phyloP scores from a whole-genome alignment of 2,113 vertebrate genomes.

The Istiophorus platypterus region DNA sequence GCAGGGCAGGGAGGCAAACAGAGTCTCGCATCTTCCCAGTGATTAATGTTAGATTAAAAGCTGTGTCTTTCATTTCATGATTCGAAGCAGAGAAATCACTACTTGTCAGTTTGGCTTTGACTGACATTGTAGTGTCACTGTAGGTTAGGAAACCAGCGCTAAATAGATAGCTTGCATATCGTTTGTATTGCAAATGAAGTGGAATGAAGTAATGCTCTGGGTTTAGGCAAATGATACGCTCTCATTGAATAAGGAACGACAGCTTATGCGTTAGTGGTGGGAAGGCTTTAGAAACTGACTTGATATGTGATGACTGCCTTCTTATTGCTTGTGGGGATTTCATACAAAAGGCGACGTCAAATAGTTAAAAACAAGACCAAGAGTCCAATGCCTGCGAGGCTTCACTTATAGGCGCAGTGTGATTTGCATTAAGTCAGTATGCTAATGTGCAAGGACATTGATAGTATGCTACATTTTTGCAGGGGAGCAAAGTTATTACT shows the following conservation, averaged over 20 bases:
- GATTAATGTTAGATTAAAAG: conserved; percentile 14
- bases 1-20: background rate
- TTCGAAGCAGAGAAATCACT: background rate
- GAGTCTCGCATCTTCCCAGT: background rate
- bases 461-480: too few species aligned
- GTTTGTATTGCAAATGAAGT: conserved; percentile 50
- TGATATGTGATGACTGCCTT: background rate
- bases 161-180: conserved; percentile 17
- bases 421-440: background rate
- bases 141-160: background rate
- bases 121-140: background rate
- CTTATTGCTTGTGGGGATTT: background rate
- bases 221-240: conserved; percentile 6
- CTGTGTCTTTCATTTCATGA: background rate
- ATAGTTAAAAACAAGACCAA: background rate
- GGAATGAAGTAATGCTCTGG: conserved; percentile 9
- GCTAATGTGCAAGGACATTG: too few species aligned
- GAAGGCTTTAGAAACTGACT: background rate
- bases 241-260: background rate
- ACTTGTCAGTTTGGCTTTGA: conserved; percentile 6
- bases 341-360: background rate
- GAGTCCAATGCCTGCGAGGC: background rate
- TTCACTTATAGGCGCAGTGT: background rate
- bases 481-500: too few species aligned
- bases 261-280: background rate